phyloP scores from a whole-genome alignment of 2,113 vertebrate genomes.

The Cephalopterus ornatus region DNA sequence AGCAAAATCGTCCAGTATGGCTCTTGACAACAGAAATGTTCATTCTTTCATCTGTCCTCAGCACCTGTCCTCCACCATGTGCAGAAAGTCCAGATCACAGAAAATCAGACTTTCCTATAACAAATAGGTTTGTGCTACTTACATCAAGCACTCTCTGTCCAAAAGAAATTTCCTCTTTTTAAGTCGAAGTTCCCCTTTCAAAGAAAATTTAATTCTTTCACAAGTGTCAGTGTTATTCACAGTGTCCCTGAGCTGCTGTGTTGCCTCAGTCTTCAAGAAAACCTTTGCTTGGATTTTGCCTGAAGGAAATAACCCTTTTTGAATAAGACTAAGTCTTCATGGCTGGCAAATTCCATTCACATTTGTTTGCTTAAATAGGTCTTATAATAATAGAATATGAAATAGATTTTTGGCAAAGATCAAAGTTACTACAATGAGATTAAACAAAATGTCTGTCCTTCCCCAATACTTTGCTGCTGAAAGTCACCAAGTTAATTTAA shows the following conservation, averaged over 20 bases:
- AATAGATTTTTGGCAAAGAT: not conserved
- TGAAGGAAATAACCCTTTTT: not conserved
- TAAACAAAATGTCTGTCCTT: not conserved
- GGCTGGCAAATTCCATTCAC: not conserved
- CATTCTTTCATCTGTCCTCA: not conserved
- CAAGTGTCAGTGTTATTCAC: not conserved
- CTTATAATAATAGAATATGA: not conserved
- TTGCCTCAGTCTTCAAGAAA: not conserved
- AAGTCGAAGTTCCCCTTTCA: constrained; percentile 48
- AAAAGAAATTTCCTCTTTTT: constrained; percentile 43
- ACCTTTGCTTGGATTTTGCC: not conserved
- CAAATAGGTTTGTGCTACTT: not conserved
- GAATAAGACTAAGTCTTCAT: not conserved
- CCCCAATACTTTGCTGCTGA: not conserved
- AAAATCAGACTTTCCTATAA: not conserved
- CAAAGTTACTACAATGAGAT: not conserved
- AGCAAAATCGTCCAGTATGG: not conserved
- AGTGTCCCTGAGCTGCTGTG: not conserved
- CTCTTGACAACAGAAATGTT: not conserved
- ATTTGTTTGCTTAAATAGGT: constrained; percentile 20
- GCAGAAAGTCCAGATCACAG: not conserved
- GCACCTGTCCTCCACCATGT: not conserved
- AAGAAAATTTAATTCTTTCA: not conserved
- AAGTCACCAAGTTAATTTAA: constrained; percentile 38
- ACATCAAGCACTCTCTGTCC: not conserved